A percentile compares a stretch with the other conserved stretches of the same genome.
Evolutionary conservation across 2,888 invertebrate species (phyloP).

Genomic region (Schizotus pectinicornis): DNA sequence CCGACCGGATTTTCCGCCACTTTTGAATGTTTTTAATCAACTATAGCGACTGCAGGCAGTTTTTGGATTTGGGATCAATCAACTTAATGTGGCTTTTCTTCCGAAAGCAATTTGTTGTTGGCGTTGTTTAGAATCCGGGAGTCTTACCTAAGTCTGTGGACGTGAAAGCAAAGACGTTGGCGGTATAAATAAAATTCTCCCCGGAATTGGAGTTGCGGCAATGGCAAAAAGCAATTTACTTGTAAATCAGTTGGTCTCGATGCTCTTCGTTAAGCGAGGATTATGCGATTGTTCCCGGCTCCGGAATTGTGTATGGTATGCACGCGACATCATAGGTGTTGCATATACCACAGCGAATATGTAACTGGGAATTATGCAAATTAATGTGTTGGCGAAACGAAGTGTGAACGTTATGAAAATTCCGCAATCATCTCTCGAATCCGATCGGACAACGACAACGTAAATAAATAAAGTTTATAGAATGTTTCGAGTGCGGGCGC

Average conservation of each 20-base stretch:
- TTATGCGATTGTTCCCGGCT: not conserved
- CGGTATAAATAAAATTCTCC: slow-evolving; percentile 13
- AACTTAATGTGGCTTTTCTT: no score
- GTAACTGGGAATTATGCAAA: slow-evolving; percentile 25
- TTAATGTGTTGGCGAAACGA: slow-evolving; percentile 18
- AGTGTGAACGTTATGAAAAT: slow-evolving; percentile 16
- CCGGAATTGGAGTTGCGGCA: slow-evolving; percentile 6
- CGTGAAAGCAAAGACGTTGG: no score
- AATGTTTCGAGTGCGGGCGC: slow-evolving; percentile 10
- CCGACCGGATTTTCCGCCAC: no score
- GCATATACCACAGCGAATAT: slow-evolving; percentile 12
- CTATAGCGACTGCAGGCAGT: no score
- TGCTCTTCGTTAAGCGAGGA: not conserved
- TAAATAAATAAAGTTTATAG: slow-evolving; percentile 1
- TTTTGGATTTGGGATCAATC: no score
- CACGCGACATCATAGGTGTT: slow-evolving; percentile 15
- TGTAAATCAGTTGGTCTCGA: slow-evolving; percentile 12
- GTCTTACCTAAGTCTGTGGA: no score
- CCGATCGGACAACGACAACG: not conserved
- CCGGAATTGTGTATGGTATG: slow-evolving; percentile 8
- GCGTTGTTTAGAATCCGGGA: no score
- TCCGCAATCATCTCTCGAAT: no score
- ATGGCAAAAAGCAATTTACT: slow-evolving; percentile 6
- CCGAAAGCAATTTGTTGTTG: no score
- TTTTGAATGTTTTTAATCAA: no score